Base-by-base conservation (phyloP, 2,113 vertebrate species). In the Pyxicephalus adspersus region DNA sequence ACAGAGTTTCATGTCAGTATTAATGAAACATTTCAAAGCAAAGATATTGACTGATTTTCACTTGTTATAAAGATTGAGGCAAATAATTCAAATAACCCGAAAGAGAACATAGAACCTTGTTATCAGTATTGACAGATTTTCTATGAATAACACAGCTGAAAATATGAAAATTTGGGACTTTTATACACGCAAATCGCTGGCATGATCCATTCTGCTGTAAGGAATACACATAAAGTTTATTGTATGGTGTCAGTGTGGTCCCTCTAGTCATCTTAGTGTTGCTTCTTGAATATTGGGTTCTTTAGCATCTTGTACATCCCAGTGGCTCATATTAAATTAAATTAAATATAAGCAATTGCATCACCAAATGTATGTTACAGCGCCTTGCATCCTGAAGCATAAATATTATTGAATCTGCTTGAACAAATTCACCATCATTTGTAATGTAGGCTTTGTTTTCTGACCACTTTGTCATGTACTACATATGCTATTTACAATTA, bases 71-170 rank as follows among this genome's bases (percentile, higher is more conserved):
- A 26, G 74, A 23, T 64, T 64, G 45, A 64, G 26, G 45, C 54
- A 77, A 54, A 77, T 26, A 77, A 77, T 20, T 65, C 45, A 77
- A 52, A 77, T 77, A 50, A 52, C 18, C 61, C 58, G 54, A 75
- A 74, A 50, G 17, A 17, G 23, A 25, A 26, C 50, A 26, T 28
- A 70, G 18, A 58, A 75, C n/a, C 57, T 61, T 61, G 55, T 73
- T 73, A 73, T 63, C 57, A 28, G 31, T 51, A 76, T 64, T 20
- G 58, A 76, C 73, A 63, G 31, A 6, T 23, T 76, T 50, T 63
- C 34, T 25, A 28, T 76, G 55, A 45, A 64, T 25, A 76, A 28
- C 34, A 25, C 11, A 22, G 20, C 22, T 45, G 58, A 63, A 76
- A 76, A 64, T 23, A 76, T 63, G 34, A 38, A 76, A 64, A 76